Base-by-base conservation (phyloP, 2,797 vertebrate genomes). In the Xenopus petersii region DNA sequence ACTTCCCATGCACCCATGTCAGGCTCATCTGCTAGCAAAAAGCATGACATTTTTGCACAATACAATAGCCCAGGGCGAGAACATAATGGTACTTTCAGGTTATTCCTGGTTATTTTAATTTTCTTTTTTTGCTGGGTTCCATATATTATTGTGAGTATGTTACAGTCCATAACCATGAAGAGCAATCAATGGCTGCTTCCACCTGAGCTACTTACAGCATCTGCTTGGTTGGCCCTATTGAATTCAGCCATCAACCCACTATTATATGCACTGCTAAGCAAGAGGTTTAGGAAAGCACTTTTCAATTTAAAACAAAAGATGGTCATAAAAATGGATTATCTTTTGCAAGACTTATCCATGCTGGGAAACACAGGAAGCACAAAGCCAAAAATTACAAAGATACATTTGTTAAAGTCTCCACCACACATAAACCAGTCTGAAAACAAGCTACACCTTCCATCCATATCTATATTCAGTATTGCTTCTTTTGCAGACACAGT, bases 51-150 rank as follows among this genome's bases (percentile, higher is more conserved):
- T 81, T 75, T 75, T 77, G 33, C 80, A 82, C 72, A 55, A 48
- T 30, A 30, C 9, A 72, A 56, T 5, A 2, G 62, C 64, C 61
- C 46, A 55, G 66, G 62, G 67, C 60, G 70, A 56, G 71, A 77
- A 73, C 30, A 83, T 79, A 82, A 81, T 73, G 79, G 75, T 0
- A 77, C n/a, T 7, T 86, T 79, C 81, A 0, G 73, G 63, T 54
- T 81, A 60, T 80, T 81, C 81, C 65, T 81, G 64, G 79, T 74
- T 46, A 84, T 75, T 81, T 83, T 82, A 64, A 69, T 80, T 80
- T 85, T 72, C 73, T 73, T 82, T 82, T 85, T 81, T 74, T 80
- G 79, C 24, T 81, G 80, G 78, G 75, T 78, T 48, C 49, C 68
- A 66, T 74, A 80, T 62, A 24, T 77, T 67, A 79, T 10, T 12